Conservation (phyloP, 2,797 vertebrate genomes). For the Tokudaia tokunoshimensis region DNA sequence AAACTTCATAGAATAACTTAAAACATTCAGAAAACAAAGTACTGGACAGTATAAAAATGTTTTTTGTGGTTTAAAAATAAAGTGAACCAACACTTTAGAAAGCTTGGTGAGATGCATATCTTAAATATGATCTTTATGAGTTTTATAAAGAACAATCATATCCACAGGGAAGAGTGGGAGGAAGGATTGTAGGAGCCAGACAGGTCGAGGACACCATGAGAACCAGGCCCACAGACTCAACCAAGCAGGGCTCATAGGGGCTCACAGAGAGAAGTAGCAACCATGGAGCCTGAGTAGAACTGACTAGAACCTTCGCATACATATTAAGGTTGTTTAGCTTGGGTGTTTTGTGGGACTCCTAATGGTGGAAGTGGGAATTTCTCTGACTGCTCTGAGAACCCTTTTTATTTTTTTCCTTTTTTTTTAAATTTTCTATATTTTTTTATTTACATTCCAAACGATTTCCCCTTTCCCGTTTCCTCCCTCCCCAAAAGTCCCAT, state of each 20-base stretch:
- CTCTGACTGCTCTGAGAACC: neutral
- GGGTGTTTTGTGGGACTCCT: neutral
- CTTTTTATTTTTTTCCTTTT: neutral
- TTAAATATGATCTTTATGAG: neutral
- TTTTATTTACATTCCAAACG: no score
- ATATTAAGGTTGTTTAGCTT: neutral
- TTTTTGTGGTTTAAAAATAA: neutral
- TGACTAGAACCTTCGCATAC: neutral
- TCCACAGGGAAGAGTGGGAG: neutral
- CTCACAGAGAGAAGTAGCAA: neutral
- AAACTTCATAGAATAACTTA: neutral
- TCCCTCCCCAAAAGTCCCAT: no score
- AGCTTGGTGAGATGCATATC: neutral
- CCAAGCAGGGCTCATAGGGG: neutral
- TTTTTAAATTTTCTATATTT: no score
- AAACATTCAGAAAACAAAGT: neutral
- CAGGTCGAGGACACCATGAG: neutral
- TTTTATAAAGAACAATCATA: neutral
- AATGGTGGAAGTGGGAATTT: no score
- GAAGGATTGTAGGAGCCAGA: neutral
- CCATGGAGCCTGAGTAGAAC: neutral
- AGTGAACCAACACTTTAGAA: neutral
- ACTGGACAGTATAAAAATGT: neutral
- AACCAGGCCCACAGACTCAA: neutral
- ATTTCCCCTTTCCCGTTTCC: no score